These are phyloP conservation scores for Lutjanus argentimaculatus DNA, from an alignment of 2,797 vertebrate species.

Conservation along the genomic window DNA sequence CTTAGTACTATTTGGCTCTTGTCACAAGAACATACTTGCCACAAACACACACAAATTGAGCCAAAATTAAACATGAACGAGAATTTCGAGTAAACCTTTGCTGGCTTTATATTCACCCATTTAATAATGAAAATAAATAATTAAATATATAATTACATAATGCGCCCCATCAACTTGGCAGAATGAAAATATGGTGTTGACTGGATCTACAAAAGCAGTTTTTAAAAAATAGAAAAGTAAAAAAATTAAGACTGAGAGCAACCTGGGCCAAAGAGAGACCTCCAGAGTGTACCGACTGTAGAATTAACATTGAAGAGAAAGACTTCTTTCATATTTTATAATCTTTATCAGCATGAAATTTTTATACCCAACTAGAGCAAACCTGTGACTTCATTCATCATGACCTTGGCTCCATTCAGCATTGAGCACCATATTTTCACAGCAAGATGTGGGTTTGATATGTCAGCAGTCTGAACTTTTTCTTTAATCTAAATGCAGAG, in stretches of 20 bases:
- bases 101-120: conserved; percentile 2
- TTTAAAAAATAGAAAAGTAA: not conserved
- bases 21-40: conserved; percentile 12
- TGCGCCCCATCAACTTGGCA: not conserved
- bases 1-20: conserved; percentile 2
- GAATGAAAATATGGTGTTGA: not conserved
- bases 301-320: not conserved
- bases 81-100: not conserved
- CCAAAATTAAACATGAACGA: conserved; percentile 5
- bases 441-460: not conserved
- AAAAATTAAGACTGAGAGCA: not conserved
- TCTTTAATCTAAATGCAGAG: not conserved
- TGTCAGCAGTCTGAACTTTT: not conserved
- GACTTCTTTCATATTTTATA: not conserved
- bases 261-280: not conserved
- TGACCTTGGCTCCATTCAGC: not conserved
- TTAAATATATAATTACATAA: not conserved
- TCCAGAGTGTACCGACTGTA: not conserved
- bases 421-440: not conserved
- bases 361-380: not conserved
- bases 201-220: not conserved
- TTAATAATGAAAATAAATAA: not conserved
- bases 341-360: conserved; percentile 2
- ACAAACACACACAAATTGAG: conserved; percentile 3
- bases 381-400: not conserved